A percentile compares a stretch with the other conserved stretches of the same genome.
Evolutionary conservation across 2,113 vertebrate genomes (phyloP).

Genomic region (Clarias batrachus): DNA sequence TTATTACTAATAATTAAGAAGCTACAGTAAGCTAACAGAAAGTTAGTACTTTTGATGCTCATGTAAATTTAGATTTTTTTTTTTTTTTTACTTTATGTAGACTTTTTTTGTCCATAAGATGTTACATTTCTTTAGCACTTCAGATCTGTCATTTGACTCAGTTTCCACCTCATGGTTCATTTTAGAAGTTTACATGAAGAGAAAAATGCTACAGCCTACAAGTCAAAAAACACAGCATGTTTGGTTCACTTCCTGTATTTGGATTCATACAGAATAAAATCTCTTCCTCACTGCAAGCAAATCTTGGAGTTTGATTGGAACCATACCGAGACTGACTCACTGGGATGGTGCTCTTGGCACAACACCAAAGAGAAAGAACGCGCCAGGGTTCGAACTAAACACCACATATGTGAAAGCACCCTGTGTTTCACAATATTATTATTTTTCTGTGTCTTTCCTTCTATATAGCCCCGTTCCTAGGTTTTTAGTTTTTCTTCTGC

Average conservation of each 20-base stretch:
- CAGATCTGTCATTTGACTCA: neutral
- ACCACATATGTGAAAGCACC: neutral
- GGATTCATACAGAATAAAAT: neutral
- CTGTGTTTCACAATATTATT: neutral
- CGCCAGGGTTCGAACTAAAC: neutral
- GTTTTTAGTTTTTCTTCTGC: neutral
- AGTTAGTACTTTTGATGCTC: no score
- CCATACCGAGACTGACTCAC: neutral
- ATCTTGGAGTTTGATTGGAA: neutral
- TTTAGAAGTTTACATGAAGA: neutral
- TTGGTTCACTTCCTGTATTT: slow-evolving; percentile 4
- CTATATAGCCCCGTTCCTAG: neutral
- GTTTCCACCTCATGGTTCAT: neutral
- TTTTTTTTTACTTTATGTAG: no score
- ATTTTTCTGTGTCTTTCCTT: neutral
- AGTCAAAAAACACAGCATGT: neutral
- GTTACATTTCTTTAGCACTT: neutral
- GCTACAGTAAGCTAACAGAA: neutral
- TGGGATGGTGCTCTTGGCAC: neutral
- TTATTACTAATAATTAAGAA: no score
- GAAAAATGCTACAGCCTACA: neutral
- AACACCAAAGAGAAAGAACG: neutral
- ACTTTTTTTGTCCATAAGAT: neutral
- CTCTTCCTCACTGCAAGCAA: neutral
- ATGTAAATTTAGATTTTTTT: no score